phyloP scores from a whole-genome alignment of 1,140 invertebrate genomes.

The Nomia melanderi region DNA sequence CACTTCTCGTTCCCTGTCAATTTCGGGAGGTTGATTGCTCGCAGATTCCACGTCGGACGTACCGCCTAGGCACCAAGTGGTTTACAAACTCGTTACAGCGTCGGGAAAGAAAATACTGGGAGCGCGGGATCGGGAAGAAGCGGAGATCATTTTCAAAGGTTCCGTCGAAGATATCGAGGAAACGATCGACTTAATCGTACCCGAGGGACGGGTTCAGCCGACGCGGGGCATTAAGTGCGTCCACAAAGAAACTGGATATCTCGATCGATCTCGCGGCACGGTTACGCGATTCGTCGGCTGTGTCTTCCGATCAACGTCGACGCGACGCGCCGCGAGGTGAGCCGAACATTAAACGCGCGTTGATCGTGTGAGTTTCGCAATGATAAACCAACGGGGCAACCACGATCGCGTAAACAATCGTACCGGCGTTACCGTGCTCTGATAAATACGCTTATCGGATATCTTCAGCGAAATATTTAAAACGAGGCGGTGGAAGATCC shows the following conservation, averaged over 20 bases:
- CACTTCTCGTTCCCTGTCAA: not conserved
- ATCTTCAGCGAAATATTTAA: not conserved
- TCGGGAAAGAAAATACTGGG: not conserved
- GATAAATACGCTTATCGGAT: not conserved
- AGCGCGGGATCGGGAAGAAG: not conserved
- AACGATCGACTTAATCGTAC: constrained; percentile 28
- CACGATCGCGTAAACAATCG: too few relatives aligned
- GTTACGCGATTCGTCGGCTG: not conserved
- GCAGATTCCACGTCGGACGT: not conserved
- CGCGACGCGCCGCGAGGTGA: not conserved
- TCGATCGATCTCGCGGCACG: constrained; percentile 15
- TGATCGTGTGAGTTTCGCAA: too few relatives aligned
- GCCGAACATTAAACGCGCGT: too few relatives aligned
- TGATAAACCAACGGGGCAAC: too few relatives aligned
- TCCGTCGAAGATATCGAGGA: not conserved
- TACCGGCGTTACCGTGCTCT: too few relatives aligned
- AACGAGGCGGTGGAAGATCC: not conserved
- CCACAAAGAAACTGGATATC: constrained; percentile 26
- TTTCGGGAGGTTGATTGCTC: not conserved
- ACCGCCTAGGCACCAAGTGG: not conserved
- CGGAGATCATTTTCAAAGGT: not conserved
- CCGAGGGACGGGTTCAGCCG: not conserved
- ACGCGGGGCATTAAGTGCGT: constrained; percentile 26
- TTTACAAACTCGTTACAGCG: not conserved
- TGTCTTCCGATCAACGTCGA: not conserved